Evolutionary conservation across 2,888 invertebrate genomes (phyloP).

Genomic region (Oscheius sp.): DNA sequence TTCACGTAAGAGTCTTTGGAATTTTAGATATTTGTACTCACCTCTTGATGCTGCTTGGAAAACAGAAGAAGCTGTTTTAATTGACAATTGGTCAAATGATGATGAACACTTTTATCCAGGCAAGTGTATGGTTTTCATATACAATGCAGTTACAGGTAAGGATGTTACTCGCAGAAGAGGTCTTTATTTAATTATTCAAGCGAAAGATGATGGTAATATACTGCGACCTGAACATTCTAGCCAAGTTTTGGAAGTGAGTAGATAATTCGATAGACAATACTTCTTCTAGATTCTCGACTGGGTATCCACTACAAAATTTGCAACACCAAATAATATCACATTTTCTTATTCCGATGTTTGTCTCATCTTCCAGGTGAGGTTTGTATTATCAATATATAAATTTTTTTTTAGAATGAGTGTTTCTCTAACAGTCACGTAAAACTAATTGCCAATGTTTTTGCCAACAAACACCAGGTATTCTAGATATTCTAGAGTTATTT

Average conservation of each 20-base stretch:
- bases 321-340: constrained; percentile 31
- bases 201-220: constrained; percentile 45
- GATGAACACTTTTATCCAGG: constrained; percentile 59
- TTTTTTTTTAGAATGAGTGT: constrained; percentile 60
- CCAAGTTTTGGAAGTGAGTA: constrained; percentile 53
- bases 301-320: constrained; percentile 49
- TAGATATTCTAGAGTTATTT: constrained; percentile 15
- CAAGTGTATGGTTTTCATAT: background rate
- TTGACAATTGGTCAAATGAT: constrained; percentile 62
- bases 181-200: constrained; percentile 60
- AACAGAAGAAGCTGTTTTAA: constrained; percentile 62
- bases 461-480: constrained; percentile 46
- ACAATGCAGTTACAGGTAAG: constrained; percentile 51
- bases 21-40: constrained; percentile 58
- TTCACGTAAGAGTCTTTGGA: no score
- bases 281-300: constrained; percentile 54
- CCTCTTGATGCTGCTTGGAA: constrained; percentile 67
- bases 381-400: background rate
- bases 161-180: constrained; percentile 65
- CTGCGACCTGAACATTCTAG: constrained; percentile 49
- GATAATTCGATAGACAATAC: background rate
- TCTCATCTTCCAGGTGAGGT: constrained; percentile 50
- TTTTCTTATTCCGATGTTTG: constrained; percentile 55
- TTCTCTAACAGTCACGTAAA: constrained; percentile 65
- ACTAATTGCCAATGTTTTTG: constrained; percentile 61